phyloP scores from a whole-genome alignment of 2,113 vertebrate species.

The Eulemur macaco region DNA sequence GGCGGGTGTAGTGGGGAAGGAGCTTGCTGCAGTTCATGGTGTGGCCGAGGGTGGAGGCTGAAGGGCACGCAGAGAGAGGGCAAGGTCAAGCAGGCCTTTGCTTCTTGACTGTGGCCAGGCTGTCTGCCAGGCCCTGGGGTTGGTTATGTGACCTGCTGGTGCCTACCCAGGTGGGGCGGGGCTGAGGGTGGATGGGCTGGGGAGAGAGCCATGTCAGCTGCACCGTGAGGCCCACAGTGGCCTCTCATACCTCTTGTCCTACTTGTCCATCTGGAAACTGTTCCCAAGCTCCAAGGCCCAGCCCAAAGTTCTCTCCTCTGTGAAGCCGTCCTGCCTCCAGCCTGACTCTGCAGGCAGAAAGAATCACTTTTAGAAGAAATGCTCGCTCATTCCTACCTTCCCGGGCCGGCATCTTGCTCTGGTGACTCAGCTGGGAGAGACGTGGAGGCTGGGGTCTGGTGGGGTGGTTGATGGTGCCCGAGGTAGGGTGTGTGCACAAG shows the following conservation, averaged over 20 bases:
- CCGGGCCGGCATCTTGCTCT: too few species aligned
- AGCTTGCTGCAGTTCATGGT: neutral
- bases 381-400: neutral
- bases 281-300: neutral
- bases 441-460: accelerated
- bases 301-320: accelerated
- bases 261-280: neutral
- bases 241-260: neutral
- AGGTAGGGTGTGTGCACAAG: accelerated
- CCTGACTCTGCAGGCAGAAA: neutral
- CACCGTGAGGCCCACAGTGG: accelerated
- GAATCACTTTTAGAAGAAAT: neutral
- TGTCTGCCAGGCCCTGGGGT: accelerated
- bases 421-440: neutral
- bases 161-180: accelerated
- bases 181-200: neutral
- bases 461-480: neutral
- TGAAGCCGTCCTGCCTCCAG: neutral
- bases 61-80: neutral
- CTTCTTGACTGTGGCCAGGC: too few species aligned
- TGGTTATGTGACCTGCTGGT: neutral
- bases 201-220: accelerated
- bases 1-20: too few species aligned
- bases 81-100: accelerated
- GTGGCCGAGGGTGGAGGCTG: too few species aligned